Conservation (phyloP, 2,888 invertebrate genomes). For the Helicoverpa assulta region DNA sequence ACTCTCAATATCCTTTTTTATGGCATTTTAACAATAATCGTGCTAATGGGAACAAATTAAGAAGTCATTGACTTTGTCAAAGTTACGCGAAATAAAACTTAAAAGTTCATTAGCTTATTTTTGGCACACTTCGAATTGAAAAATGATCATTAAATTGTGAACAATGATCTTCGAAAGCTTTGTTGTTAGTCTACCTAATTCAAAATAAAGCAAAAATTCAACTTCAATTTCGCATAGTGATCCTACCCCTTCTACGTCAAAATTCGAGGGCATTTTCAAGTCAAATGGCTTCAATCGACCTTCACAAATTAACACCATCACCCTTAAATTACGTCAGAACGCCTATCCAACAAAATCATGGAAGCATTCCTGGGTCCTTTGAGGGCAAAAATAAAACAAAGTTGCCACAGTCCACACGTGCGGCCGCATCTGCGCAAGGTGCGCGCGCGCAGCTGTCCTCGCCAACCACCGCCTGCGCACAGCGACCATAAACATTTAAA, state of each 20-base stretch:
- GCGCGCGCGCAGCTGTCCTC: slow-evolving; percentile 77
- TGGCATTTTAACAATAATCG: not conserved
- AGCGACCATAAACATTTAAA: slow-evolving; percentile 56
- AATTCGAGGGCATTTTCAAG: too few relatives aligned
- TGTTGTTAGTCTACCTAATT: not conserved
- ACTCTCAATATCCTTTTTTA: not conserved
- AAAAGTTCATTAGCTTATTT: not conserved
- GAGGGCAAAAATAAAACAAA: slow-evolving; percentile 64
- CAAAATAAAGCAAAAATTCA: not conserved
- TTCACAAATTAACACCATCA: slow-evolving; percentile 5
- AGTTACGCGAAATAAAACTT: too few relatives aligned
- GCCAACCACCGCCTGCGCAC: slow-evolving; percentile 47
- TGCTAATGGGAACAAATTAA: not conserved
- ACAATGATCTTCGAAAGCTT: not conserved
- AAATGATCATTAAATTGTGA: not conserved
- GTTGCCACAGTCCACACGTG: slow-evolving; percentile 72
- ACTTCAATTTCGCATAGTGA: too few relatives aligned
- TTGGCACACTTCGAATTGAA: not conserved
- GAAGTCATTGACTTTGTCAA: not conserved
- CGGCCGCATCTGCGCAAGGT: slow-evolving; percentile 80
- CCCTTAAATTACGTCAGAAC: slow-evolving; percentile 19
- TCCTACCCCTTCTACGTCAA: not conserved
- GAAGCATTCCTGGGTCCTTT: slow-evolving; percentile 39
- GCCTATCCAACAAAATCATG: slow-evolving; percentile 52
- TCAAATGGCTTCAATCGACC: not conserved